phyloP scores from a whole-genome alignment of 2,797 vertebrate genomes.

The Sebastes trivittatus region DNA sequence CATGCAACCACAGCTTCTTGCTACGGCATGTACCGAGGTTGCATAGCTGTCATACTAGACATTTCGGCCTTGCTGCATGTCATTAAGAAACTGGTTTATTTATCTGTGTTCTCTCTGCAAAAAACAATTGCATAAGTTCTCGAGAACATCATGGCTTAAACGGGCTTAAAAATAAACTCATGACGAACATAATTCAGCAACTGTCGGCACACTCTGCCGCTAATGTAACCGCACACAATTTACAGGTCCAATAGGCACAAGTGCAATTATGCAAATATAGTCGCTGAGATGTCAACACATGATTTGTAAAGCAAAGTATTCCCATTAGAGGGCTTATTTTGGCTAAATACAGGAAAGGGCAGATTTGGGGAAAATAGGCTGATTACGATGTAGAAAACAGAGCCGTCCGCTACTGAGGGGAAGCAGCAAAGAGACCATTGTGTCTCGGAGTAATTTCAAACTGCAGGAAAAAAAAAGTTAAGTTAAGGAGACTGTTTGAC shows the following conservation, averaged over 20 bases:
- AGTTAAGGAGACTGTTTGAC: neutral
- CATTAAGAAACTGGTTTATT: constrained; percentile 47
- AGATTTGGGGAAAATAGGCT: constrained; percentile 50
- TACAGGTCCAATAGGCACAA: constrained; percentile 8
- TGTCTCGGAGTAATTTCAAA: constrained; percentile 4
- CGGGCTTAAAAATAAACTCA: constrained; percentile 8
- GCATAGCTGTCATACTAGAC: constrained; percentile 58
- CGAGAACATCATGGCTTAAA: neutral
- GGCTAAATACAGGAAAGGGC: constrained; percentile 77
- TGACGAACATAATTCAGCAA: neutral
- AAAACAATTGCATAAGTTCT: neutral
- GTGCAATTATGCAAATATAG: constrained; percentile 37
- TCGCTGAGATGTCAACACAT: constrained; percentile 35
- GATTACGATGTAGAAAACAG: constrained; percentile 50
- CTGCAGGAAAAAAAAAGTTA: neutral
- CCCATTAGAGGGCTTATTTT: constrained; percentile 51
- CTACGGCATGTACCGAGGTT: neutral
- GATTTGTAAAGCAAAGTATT: constrained; percentile 35
- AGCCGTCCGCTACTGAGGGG: constrained; percentile 5
- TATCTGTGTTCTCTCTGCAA: neutral
- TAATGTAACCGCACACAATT: neutral
- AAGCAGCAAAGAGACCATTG: constrained; percentile 14
- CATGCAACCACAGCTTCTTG: constrained; percentile 16
- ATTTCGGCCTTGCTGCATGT: constrained; percentile 13
- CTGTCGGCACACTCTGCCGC: neutral